Evolutionary conservation across 2,797 vertebrate species (phyloP).

Genomic region (Chelon auratus): DNA sequence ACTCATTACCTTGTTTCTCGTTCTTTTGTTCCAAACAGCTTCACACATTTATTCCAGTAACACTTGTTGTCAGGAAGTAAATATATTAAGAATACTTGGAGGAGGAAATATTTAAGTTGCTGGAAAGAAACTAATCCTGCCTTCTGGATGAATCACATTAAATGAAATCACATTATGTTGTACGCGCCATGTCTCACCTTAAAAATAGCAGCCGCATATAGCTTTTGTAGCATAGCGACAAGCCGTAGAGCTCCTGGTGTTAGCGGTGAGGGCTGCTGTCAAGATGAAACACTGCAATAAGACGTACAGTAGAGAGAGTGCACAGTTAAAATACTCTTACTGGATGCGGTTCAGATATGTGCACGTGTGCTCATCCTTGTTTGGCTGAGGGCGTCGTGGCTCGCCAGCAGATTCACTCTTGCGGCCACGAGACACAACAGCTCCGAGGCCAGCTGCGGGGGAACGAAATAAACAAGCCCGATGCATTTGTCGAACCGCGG

Average conservation of each 20-base stretch:
- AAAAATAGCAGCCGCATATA: slow-evolving; percentile 64
- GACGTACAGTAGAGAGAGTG: background rate
- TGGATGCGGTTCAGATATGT: slow-evolving; percentile 7
- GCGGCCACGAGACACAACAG: slow-evolving; percentile 27
- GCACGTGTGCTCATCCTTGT: slow-evolving; percentile 21
- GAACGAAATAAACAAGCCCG: slow-evolving; percentile 25
- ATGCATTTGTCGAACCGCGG: slow-evolving; percentile 21
- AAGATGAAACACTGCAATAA: slow-evolving; percentile 35
- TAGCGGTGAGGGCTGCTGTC: slow-evolving; percentile 56
- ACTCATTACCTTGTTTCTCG: slow-evolving; percentile 14
- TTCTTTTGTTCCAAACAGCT: slow-evolving; percentile 13
- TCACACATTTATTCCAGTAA: slow-evolving; percentile 28
- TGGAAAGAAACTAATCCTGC: slow-evolving; percentile 9
- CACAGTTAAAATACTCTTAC: background rate
- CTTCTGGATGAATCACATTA: slow-evolving; percentile 14
- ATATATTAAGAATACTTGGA: slow-evolving; percentile 26
- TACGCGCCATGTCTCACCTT: slow-evolving; percentile 37
- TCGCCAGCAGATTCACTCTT: slow-evolving; percentile 57
- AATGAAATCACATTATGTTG: slow-evolving; percentile 22
- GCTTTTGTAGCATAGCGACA: slow-evolving; percentile 62
- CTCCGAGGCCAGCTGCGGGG: slow-evolving; percentile 45
- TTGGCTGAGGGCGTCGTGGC: slow-evolving; percentile 40
- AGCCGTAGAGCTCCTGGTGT: slow-evolving; percentile 52
- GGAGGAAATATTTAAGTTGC: slow-evolving; percentile 3
- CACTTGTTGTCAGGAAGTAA: slow-evolving; percentile 35